Conservation (phyloP, 2,888 invertebrate species). For the Troides helena region DNA sequence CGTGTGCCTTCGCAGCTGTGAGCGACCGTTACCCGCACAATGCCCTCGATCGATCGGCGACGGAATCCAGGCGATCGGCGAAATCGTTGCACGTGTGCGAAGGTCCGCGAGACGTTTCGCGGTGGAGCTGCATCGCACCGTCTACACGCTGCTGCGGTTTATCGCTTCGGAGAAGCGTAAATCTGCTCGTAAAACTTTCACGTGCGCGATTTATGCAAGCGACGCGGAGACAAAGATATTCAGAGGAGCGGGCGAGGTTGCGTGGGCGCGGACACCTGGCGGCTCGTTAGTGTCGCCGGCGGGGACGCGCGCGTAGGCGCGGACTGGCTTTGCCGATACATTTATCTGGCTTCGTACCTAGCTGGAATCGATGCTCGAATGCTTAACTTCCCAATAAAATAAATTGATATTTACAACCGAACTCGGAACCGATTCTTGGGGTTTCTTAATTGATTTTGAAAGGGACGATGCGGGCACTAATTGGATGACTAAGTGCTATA, state of each 20-base stretch:
- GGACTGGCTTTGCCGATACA: conserved; percentile 29
- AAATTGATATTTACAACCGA: conserved; percentile 7
- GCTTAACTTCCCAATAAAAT: conserved; percentile 6
- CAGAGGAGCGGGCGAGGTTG: conserved; percentile 63
- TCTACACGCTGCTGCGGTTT: conserved; percentile 58
- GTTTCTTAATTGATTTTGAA: conserved; percentile 56
- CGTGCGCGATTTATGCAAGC: conserved; percentile 74
- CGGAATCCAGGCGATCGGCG: conserved; percentile 72
- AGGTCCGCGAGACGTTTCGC: conserved; percentile 65
- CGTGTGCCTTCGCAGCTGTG: conserved; percentile 78
- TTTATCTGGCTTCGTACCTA: conserved; percentile 26
- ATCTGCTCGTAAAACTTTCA: conserved; percentile 79
- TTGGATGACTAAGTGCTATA: conserved; percentile 64
- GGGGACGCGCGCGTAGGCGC: conserved; percentile 34
- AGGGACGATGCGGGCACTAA: conserved; percentile 67
- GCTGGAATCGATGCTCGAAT: conserved; percentile 13
- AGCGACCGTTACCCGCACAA: conserved; percentile 79
- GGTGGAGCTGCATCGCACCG: conserved; percentile 64
- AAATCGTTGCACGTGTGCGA: conserved; percentile 66
- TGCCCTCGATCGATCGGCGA: conserved; percentile 78
- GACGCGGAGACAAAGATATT: conserved; percentile 72
- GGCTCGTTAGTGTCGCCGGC: conserved; percentile 69
- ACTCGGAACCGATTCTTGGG: conserved; percentile 38
- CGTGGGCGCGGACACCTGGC: conserved; percentile 78
- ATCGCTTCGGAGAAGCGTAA: conserved; percentile 72